phyloP scores from a whole-genome alignment of 2,113 vertebrate species.

The Peromyscus polionotus region DNA sequence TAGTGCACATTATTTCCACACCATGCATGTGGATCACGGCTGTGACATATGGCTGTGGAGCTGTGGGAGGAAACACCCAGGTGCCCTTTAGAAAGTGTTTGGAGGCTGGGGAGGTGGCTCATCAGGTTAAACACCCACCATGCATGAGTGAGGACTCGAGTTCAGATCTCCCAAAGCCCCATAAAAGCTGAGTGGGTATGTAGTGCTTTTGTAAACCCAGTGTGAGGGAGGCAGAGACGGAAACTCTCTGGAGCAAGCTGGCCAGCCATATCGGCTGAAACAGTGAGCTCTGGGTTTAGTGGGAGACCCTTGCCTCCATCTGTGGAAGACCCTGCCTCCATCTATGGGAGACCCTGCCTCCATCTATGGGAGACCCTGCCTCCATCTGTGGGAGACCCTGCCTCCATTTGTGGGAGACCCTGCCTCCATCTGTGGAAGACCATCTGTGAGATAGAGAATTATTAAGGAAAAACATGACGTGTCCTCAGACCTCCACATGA shows the following conservation, averaged over 20 bases:
- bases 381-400: no score
- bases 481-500: background rate
- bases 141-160: background rate
- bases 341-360: no score
- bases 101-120: background rate
- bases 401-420: background rate
- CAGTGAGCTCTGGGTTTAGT: background rate
- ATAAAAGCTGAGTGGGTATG: background rate
- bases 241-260: background rate
- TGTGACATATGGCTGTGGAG: accelerated
- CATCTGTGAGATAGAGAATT: background rate
- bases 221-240: background rate
- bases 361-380: background rate
- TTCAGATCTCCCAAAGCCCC: background rate
- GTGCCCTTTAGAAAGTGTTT: background rate
- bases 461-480: background rate
- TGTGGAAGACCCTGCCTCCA: no score
- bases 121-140: no score
- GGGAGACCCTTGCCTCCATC: background rate
- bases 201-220: background rate
- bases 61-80: accelerated
- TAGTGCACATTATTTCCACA: accelerated
- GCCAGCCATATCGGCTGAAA: background rate
- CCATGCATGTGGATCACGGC: accelerated
- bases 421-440: no score